These are phyloP conservation scores for Toxonevra muliebris DNA, from an alignment of 2,888 invertebrate species.

Conservation along the genomic window DNA sequence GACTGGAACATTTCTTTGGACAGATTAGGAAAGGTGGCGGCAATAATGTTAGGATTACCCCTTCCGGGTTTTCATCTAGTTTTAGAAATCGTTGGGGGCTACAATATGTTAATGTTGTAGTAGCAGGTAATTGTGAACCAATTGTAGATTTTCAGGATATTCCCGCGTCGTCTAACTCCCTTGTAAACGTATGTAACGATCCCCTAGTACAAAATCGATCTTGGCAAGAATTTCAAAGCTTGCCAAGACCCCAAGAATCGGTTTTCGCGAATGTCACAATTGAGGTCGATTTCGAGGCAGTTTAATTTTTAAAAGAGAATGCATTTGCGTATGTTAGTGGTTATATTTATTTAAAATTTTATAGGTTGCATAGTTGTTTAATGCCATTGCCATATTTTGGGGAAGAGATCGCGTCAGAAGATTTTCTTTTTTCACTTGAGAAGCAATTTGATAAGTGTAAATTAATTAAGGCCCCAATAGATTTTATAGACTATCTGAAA, in stretches of 20 bases:
- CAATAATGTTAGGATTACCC: neutral
- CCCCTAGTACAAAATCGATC: neutral
- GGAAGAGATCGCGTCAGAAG: slow-evolving; percentile 16
- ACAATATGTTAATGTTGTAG: slow-evolving; percentile 14
- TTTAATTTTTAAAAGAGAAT: neutral
- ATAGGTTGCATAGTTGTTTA: too few species aligned
- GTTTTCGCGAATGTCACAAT: slow-evolving; percentile 13
- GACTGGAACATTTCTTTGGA: too few species aligned
- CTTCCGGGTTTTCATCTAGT: slow-evolving; percentile 17
- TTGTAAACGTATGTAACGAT: too few species aligned
- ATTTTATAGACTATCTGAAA: neutral
- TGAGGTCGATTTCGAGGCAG: too few species aligned
- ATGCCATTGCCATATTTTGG: slow-evolving; percentile 21
- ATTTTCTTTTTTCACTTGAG: slow-evolving; percentile 24
- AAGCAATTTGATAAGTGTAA: slow-evolving; percentile 24
- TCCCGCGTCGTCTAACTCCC: too few species aligned
- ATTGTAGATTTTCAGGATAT: too few species aligned
- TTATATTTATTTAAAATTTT: too few species aligned
- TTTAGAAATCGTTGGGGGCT: slow-evolving; percentile 29
- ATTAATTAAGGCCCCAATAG: slow-evolving; percentile 14
- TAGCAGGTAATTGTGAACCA: too few species aligned
- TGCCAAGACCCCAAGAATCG: slow-evolving; percentile 7
- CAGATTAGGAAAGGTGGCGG: too few species aligned
- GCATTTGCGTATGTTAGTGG: slow-evolving; percentile 29
- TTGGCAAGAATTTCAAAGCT: too few species aligned